Percentiles rank a stretch among this genome's conserved stretches.
These are phyloP conservation scores for Siphamia tubifer DNA, from an alignment of 2,113 vertebrate species.

Conservation along the genomic window DNA sequence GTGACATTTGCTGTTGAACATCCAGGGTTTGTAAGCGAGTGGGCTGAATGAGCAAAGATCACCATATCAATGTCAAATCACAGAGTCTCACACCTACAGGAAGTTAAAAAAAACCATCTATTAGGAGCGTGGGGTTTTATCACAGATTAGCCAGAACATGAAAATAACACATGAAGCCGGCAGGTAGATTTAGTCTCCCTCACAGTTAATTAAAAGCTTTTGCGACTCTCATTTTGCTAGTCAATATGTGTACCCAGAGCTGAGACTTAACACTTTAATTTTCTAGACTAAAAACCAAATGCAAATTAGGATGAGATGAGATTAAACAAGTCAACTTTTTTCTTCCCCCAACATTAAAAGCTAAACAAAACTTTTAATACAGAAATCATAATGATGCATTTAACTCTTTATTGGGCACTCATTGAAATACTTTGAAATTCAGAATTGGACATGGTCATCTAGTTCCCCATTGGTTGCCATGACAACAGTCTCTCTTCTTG, in stretches of 20 bases:
- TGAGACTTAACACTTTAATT: too few relatives aligned
- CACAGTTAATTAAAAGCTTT: neutral
- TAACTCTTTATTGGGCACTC: too few relatives aligned
- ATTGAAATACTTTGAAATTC: too few relatives aligned
- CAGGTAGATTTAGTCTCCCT: neutral
- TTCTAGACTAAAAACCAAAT: too few relatives aligned
- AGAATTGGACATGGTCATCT: too few relatives aligned
- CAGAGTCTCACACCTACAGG: neutral
- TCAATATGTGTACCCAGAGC: neutral
- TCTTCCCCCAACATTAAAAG: too few relatives aligned
- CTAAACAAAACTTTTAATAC: too few relatives aligned
- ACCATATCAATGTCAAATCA: neutral
- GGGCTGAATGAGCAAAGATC: neutral
- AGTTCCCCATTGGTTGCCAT: too few relatives aligned
- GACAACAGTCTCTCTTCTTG: too few relatives aligned
- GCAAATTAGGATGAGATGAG: too few relatives aligned
- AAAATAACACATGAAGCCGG: constrained; percentile 5
- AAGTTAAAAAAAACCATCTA: constrained; percentile 10
- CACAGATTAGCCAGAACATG: neutral
- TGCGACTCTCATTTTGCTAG: neutral
- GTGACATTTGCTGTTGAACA: constrained; percentile 19
- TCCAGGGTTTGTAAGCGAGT: neutral
- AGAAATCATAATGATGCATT: too few relatives aligned
- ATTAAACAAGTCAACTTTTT: too few relatives aligned
- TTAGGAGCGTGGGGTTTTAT: neutral